A percentile compares a stretch with the other conserved stretches of the same genome.
Evolutionary conservation across 1,140 invertebrate genomes (phyloP).

Genomic region (Apis cerana): DNA sequence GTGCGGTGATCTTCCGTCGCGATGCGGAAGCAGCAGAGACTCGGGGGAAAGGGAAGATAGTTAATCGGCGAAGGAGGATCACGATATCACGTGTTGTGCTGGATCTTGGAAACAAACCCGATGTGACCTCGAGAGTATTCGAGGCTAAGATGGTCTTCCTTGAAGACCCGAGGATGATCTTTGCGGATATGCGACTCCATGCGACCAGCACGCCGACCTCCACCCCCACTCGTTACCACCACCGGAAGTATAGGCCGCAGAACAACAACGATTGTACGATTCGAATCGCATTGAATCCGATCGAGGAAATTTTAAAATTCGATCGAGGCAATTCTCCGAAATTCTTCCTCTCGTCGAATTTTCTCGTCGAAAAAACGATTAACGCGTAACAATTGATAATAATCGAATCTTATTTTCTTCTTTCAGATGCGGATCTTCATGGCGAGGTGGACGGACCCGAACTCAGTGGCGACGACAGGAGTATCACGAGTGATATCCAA

Average conservation of each 20-base stretch:
- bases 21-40: slow-evolving; percentile 29
- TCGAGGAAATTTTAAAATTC: neutral
- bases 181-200: slow-evolving; percentile 78
- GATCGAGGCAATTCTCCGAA: no score
- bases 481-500: slow-evolving; percentile 81
- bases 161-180: slow-evolving; percentile 80
- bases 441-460: slow-evolving; percentile 79
- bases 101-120: slow-evolving; percentile 55
- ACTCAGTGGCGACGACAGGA: slow-evolving; percentile 81
- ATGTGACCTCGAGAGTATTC: slow-evolving; percentile 72
- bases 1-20: neutral
- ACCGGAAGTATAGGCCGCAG: slow-evolving; percentile 75
- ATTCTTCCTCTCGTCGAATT: neutral
- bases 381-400: no score
- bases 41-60: neutral
- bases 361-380: neutral
- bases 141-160: slow-evolving; percentile 78
- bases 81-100: slow-evolving; percentile 53
- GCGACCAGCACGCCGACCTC: slow-evolving; percentile 79
- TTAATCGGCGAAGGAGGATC: neutral
- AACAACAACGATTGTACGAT: slow-evolving; percentile 80
- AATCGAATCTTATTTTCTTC: neutral
- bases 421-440: slow-evolving; percentile 82
- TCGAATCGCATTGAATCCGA: neutral
- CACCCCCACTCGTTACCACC: slow-evolving; percentile 72